Evolutionary conservation across 2,797 vertebrate genomes (phyloP), one percentile per base, ranked within the genome.

Genomic region (Gobionotothen gibberifrons): DNA sequence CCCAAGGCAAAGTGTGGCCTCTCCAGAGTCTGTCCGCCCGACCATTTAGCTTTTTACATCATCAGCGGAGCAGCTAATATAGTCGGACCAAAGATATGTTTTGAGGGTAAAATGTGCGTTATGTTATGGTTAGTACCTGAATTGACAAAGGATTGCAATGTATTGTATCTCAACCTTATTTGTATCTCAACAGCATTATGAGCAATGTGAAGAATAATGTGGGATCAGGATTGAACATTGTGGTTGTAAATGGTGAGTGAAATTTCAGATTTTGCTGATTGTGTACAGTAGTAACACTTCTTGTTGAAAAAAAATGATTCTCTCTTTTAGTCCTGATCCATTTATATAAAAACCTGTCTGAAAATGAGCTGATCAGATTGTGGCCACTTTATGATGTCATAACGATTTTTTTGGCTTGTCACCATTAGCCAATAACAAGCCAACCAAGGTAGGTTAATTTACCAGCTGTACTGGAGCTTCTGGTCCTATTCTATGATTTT

Each of bases 81-180:
- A 13, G 92, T 98, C 7, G 96, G 97, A n/a, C 96, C 97, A 43
- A 94, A 84, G 15, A 94, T 99, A 74, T 98, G 98, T 86, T 96
- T 98, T 3, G 78, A 98, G 0, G 92, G 92, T 46, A 54, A 72
- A 40, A 54, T 82, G 97, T 98, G 93, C 79, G 96, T 93, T 53
- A 57, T n/a, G 5, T 22, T 39, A 15, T 22, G 11, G 11, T 15
- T 11, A 36, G 4, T 19, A 44, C 8, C 15, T 36, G 9, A 43
- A 16, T 47, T 52, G 19, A 17, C 12, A 2, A 3, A 53, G 6
- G 1, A 26, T 8, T 4, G 39, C 52, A 43, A 0, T 22, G 15
- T 48, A 42, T 46, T 46, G 15, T 62, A 61, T 72, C 36, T 72
- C 10, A 42, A 46, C 36, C 29, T 63, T 40, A 8, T 63, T 59